phyloP scores from a whole-genome alignment of 2,888 invertebrate species.

The Cheilosia vernalis region DNA sequence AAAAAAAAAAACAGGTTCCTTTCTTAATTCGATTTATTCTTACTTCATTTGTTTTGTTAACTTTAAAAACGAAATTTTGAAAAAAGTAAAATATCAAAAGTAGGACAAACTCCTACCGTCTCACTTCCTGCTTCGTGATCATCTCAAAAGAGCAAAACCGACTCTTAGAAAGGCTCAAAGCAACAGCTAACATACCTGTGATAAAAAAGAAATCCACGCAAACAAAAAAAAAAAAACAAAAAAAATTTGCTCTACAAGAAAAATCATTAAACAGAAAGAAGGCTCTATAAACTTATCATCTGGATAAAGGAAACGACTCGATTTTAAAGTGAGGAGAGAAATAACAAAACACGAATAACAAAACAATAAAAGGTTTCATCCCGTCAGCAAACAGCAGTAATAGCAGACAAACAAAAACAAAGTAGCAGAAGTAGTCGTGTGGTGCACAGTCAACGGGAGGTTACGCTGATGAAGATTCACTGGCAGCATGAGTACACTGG shows the following conservation, averaged over 20 bases:
- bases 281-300: conserved; percentile 24
- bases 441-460: conserved; percentile 81
- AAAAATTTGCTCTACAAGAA: conserved; percentile 10
- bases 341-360: conserved; percentile 1
- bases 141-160: conserved; percentile 35
- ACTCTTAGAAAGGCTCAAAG: conserved; percentile 52
- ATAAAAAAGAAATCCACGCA: conserved; percentile 47
- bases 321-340: conserved; percentile 24
- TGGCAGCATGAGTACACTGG: conserved; percentile 84
- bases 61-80: conserved; percentile 42
- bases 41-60: conserved; percentile 35
- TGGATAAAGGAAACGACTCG: conserved; percentile 25
- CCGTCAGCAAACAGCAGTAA: conserved; percentile 42
- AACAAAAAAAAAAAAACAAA: conserved; percentile 6
- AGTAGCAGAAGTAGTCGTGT: conserved; percentile 72
- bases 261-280: conserved; percentile 27
- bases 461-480: conserved; percentile 84
- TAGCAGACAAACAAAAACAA: conserved; percentile 25
- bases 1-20: conserved; percentile 54
- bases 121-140: conserved; percentile 21
- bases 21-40: conserved; percentile 55
- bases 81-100: conserved; percentile 27
- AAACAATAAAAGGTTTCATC: conserved; percentile 52
- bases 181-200: conserved; percentile 60
- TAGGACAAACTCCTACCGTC: conserved; percentile 29